Evolutionary conservation across 2,888 invertebrate species (phyloP), one percentile per base, ranked within the genome.

Genomic region (Desoria tigrina): DNA sequence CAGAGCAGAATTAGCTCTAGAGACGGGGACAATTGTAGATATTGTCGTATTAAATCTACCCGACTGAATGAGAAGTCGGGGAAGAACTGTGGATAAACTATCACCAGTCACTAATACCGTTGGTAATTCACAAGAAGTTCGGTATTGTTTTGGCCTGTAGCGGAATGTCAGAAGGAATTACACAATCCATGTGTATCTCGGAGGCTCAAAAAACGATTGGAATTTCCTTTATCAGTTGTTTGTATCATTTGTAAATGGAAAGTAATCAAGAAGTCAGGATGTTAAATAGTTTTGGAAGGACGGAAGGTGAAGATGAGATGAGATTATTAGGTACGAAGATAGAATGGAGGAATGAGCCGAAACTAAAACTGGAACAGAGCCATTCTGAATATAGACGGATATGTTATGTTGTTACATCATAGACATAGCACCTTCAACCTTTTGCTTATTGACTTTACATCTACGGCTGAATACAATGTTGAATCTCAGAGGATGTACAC

Each of bases 371-470:
- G 51, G 51, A 51, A 51, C 51, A 51, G 51, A 51, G 51, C 51
- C n/a, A 6, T 45, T 45, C 26, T 26, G 11, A 6, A 51, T 24
- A 51, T 16, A 51, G 7, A 24, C 51, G n/a, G n/a, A n/a, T n/a
- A n/a, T n/a, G n/a, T n/a, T n/a, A n/a, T n/a, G n/a, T n/a, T n/a
- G n/a, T n/a, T n/a, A n/a, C n/a, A n/a, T n/a, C n/a, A n/a, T n/a
- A n/a, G n/a, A n/a, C n/a, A n/a, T 32, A 32, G 6, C 45, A 55
- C 55, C 55, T 45, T 45, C n/a, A 18, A 21, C 45, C 45, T 18
- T 55, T 55, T 55, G 55, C 55, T 55, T 55, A 55, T 55, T 55
- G 55, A 55, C 55, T 55, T 55, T 45, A 45, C 6, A 45, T 45
- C 21, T 45, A 6, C 4, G 21, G 9, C n/a, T 18, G 21, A 45